Evolutionary conservation across 2,888 invertebrate genomes (phyloP).

Genomic region (Xiphydria camelus): DNA sequence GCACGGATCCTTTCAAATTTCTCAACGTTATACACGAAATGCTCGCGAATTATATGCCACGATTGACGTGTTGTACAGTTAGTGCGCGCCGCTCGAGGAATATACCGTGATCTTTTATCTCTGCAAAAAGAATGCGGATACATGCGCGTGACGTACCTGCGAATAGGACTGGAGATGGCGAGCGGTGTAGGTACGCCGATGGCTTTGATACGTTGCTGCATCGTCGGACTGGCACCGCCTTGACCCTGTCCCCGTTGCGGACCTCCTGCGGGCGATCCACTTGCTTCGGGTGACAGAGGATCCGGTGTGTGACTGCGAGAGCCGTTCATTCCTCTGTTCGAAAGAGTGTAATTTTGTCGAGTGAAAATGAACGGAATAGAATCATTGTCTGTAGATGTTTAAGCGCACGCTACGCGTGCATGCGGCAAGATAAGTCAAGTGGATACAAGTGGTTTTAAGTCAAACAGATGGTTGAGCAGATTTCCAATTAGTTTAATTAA

Average conservation of each 20-base stretch:
- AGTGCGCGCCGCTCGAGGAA: slow-evolving; percentile 9
- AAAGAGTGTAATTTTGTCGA: slow-evolving; percentile 21
- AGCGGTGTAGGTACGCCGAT: slow-evolving; percentile 88
- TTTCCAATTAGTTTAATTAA: too few species aligned
- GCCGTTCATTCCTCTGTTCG: slow-evolving; percentile 64
- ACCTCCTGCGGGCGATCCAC: slow-evolving; percentile 52
- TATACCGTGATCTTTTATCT: slow-evolving; percentile 8
- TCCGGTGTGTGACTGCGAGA: slow-evolving; percentile 67
- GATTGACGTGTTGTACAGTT: too few species aligned
- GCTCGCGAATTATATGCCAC: too few species aligned
- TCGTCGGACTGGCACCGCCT: slow-evolving; percentile 75
- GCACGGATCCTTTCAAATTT: too few species aligned
- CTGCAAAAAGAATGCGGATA: slow-evolving; percentile 9
- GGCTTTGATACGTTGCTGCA: slow-evolving; percentile 89
- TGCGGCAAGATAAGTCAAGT: too few species aligned
- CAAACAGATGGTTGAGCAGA: neutral
- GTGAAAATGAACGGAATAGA: slow-evolving; percentile 5
- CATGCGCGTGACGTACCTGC: slow-evolving; percentile 67
- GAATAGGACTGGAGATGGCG: slow-evolving; percentile 83
- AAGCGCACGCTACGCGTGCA: too few species aligned
- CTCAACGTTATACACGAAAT: too few species aligned
- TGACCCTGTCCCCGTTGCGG: slow-evolving; percentile 55
- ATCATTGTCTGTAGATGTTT: too few species aligned
- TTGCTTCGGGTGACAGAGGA: slow-evolving; percentile 65
- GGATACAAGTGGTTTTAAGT: too few species aligned